Conservation (phyloP, 2,113 vertebrate genomes). For the Zapus hudsonius region DNA sequence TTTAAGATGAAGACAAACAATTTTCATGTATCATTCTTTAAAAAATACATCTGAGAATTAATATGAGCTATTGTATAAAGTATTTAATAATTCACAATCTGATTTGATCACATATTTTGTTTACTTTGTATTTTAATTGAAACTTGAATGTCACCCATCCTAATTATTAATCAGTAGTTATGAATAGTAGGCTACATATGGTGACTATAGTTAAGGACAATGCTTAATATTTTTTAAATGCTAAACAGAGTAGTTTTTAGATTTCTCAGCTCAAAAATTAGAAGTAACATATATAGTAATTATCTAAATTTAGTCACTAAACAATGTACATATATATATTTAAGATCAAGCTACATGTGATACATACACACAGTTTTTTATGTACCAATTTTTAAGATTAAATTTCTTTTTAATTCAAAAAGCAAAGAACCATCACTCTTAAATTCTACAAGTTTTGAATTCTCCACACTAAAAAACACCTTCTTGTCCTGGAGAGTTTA, state of each 20-base stretch:
- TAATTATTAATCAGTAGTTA: constrained; percentile 3
- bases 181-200: not conserved
- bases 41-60: constrained; percentile 7
- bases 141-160: not conserved
- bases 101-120: not conserved
- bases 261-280: not conserved
- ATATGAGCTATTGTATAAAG: not conserved
- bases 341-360: not conserved
- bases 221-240: not conserved
- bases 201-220: not conserved
- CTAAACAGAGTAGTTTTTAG: not conserved
- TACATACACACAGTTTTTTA: not conserved
- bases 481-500: not conserved
- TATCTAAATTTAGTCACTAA: not conserved
- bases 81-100: constrained; percentile 35
- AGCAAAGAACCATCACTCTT: not conserved
- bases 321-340: not conserved
- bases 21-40: not conserved
- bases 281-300: not conserved
- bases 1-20: not conserved
- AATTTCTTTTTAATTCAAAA: not conserved
- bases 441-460: not conserved
- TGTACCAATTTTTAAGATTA: not conserved
- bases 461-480: not conserved
- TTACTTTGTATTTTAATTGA: not conserved